These are phyloP conservation scores for Paelopatides confundens DNA, from an alignment of 53 echinoderm and acorn worm genomes.

Conservation along the genomic window DNA sequence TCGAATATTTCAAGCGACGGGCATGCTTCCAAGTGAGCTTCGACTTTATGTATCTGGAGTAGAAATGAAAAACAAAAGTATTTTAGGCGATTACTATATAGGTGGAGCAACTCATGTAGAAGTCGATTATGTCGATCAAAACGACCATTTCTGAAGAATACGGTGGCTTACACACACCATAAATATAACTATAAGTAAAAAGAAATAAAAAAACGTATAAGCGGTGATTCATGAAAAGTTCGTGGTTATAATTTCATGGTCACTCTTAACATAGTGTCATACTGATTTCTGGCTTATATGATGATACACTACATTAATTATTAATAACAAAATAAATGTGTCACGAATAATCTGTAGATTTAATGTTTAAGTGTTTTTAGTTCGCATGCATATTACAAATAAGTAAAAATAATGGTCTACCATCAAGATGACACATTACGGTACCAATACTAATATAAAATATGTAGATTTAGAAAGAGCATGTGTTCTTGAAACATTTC, in stretches of 20 bases:
- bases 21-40: conserved; percentile 10
- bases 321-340: no score
- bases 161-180: neutral
- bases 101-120: neutral
- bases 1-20: conserved; percentile 25
- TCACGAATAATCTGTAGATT: no score
- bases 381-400: no score
- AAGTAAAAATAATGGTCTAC: no score
- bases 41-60: neutral
- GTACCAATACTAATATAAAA: no score
- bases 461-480: no score
- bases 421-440: no score
- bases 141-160: neutral
- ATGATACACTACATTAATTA: no score
- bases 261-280: no score
- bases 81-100: neutral
- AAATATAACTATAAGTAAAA: neutral
- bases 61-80: neutral
- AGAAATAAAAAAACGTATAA: neutral
- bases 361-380: no score
- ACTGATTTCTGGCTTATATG: no score
- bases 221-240: neutral
- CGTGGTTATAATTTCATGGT: neutral
- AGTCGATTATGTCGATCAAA: neutral
- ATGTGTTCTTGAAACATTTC: no score